Evolutionary conservation across 2,797 vertebrate species (phyloP), one percentile per base, ranked within the genome.

Genomic region (Dendrocincla tyrannina): DNA sequence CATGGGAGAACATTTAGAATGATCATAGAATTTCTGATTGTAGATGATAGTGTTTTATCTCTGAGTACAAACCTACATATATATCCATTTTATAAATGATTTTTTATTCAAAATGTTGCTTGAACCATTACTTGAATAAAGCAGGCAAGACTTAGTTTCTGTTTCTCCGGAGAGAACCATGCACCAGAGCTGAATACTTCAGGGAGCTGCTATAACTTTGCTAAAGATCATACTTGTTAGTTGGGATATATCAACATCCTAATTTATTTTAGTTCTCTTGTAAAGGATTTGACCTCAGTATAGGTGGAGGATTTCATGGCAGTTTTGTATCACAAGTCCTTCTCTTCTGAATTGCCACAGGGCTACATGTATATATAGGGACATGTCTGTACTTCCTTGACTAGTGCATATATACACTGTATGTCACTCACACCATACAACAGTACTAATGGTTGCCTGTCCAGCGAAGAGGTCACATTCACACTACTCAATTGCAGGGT

Each of bases 401-500:
- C 22, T 60, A 52, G 20, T 0, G 0, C 13, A 2, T 35, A 27
- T 32, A 2, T 35, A 23, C 28, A 35, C 47, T 22, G 66, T 56
- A 50, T 6, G 25, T 7, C 7, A 9, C 13, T 24, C n/a, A 4
- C 13, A 13, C 5, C 19, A 11, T 35, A n/a, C 8, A 33, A 12
- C 4, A 23, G 20, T 14, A 27, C 24, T 30, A 5, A 10, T 3
- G 2, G 27, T 30, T 1, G 0, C 12, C 32, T 32, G 23, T 46
- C 33, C 10, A 9, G 32, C 9, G 13, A 4, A 60, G 53, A 58
- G 17, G 55, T 68, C 32, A n/a, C 13, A 28, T 59, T 64, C 32
- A 28, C 28, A 22, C 17, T 1, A 3, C 8, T 24, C 8, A 63
- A 24, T 35, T 46, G 14, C 37, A 77, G 14, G 9, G 13, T 58